A percentile compares a stretch with the other conserved stretches of the same genome.
phyloP scores from a whole-genome alignment of 2,113 vertebrate genomes.

The Cardinalis cardinalis region DNA sequence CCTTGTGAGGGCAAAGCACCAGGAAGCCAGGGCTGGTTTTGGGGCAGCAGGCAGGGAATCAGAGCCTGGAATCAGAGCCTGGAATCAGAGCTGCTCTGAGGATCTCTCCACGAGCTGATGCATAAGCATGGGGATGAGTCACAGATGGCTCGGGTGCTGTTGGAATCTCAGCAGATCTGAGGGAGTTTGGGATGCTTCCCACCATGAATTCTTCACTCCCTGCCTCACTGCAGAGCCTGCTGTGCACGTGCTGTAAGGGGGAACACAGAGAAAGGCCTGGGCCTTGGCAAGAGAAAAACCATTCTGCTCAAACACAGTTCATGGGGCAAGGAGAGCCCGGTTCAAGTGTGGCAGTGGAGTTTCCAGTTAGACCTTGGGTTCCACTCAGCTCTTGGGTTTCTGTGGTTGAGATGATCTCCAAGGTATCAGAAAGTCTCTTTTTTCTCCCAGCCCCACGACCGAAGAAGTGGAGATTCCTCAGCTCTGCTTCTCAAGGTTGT shows the following conservation, averaged over 20 bases:
- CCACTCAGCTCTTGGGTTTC: neutral
- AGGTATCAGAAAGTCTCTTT: no score
- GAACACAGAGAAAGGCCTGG: neutral
- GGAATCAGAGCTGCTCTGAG: neutral
- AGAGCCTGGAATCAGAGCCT: neutral
- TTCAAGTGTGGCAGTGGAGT: neutral
- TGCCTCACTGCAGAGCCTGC: constrained; percentile 22
- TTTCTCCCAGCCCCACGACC: no score
- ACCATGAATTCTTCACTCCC: neutral
- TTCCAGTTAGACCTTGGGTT: neutral
- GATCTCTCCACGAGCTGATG: neutral
- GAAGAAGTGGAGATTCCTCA: no score
- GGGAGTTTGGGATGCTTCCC: constrained; percentile 29
- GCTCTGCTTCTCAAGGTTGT: no score
- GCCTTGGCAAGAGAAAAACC: neutral
- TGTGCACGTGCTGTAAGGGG: neutral
- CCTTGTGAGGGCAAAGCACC: neutral
- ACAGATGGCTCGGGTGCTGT: neutral
- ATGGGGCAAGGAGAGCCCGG: neutral
- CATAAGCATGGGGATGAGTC: constrained; percentile 18
- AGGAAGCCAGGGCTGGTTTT: neutral
- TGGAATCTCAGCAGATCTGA: constrained; percentile 20
- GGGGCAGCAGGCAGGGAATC: neutral
- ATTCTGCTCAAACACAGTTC: neutral
- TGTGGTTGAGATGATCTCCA: no score